Base-by-base conservation (phyloP, 2,888 invertebrate genomes). In the Sicus ferrugineus region DNA sequence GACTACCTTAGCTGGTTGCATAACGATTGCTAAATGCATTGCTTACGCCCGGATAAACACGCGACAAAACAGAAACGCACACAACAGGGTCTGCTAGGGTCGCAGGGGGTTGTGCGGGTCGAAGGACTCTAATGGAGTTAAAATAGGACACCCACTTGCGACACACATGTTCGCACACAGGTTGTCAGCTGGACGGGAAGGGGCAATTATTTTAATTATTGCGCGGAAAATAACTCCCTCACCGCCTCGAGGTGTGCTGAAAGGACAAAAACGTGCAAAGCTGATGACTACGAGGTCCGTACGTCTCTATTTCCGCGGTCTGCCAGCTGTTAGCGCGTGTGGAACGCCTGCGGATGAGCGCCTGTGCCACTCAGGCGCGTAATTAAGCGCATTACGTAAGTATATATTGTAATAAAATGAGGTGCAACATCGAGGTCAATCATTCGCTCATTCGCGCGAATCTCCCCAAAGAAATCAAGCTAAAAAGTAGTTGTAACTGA, bases 401-500 rank as follows among this genome's bases (percentile, higher is more conserved):
- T n/a, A n/a, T n/a, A n/a, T n/a, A n/a, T n/a, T n/a, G n/a, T n/a
- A n/a, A n/a, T 77, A 76, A 69, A 67, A 70, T 67, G 67, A 67
- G 66, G 56, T 66, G 56, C 56, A 66, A 56, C 66, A 66, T 66
- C 56, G 56, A 66, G 66, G 66, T 66, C 58, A 66, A 66, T 66
- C 66, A 56, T 23, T n/a, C n/a, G n/a, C 16, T 56, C 26, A 50
- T 50, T 28, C 66, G n/a, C 28, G 67, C 65, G 28, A 77, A 77
- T 81, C 80, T 83, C 81, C 81, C 81, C 63, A 71, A 80, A 83
- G 81, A 82, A 82, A 82, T 82, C 82, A 83, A 81, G 81, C 80
- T 82, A 81, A 83, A 82, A 82, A 80, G 77, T 81, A 79, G 76
- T 75, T 71, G 26, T 28, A 50, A 64, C 48, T 34, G 11, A 73